A percentile compares a stretch with the other conserved stretches of the same genome.
Evolutionary conservation across 2,113 vertebrate genomes (phyloP).

Genomic region (Pelobates fuscus): DNA sequence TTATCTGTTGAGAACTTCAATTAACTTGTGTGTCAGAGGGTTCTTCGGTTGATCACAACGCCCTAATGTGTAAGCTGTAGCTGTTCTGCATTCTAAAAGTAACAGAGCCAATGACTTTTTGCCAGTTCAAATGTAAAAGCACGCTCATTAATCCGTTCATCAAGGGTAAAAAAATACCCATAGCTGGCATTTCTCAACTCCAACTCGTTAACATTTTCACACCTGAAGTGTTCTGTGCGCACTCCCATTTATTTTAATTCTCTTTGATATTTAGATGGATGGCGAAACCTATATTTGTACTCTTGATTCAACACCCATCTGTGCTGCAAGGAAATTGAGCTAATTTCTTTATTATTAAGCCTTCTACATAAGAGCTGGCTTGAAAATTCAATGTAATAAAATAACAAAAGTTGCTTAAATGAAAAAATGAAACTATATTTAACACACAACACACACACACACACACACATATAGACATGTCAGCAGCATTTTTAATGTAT

Average conservation of each 20-base stretch:
- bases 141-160: conserved; percentile 16
- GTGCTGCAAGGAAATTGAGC: neutral
- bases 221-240: neutral
- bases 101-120: neutral
- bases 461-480: no score
- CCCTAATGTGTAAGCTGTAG: no score
- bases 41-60: no score
- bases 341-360: conserved; percentile 11
- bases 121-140: conserved; percentile 2
- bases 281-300: neutral
- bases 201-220: conserved; percentile 15
- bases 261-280: conserved; percentile 16
- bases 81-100: neutral
- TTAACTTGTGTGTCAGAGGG: no score
- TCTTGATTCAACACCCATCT: neutral
- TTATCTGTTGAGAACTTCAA: no score
- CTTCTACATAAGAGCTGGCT: no score
- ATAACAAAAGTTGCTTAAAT: no score
- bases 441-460: no score
- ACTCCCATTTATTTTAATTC: conserved; percentile 22
- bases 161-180: neutral
- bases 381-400: no score
- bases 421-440: no score
- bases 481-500: no score
- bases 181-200: neutral